These are phyloP conservation scores for Villa cingulata DNA, from an alignment of 2,888 invertebrate genomes.

Conservation along the genomic window DNA sequence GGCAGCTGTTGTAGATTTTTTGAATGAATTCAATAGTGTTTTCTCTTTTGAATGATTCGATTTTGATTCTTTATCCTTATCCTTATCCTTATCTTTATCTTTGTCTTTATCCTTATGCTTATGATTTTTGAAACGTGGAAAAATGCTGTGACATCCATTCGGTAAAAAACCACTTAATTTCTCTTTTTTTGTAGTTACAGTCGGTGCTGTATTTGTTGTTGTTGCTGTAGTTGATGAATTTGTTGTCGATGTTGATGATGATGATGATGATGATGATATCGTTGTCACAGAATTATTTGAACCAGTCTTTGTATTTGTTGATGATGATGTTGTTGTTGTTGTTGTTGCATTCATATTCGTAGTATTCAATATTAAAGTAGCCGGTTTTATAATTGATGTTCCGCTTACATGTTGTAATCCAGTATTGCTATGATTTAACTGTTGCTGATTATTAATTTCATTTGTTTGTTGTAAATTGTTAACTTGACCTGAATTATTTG, in stretches of 20 bases:
- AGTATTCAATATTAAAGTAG: background rate
- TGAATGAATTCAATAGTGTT: constrained; percentile 31
- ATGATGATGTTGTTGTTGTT: constrained; percentile 8
- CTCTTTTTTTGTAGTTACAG: constrained; percentile 29
- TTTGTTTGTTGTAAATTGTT: background rate
- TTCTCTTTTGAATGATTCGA: constrained; percentile 22
- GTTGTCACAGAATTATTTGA: too few relatives aligned
- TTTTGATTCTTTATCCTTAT: constrained; percentile 9
- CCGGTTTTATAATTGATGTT: background rate
- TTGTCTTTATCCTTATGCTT: constrained; percentile 28
- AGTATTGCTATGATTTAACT: background rate
- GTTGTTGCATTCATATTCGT: too few relatives aligned
- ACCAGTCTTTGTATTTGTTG: constrained; percentile 10
- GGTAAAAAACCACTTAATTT: constrained; percentile 35
- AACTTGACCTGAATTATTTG: constrained; percentile 4
- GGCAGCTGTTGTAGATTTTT: constrained; percentile 17
- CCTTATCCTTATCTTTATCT: constrained; percentile 23
- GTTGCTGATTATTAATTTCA: background rate
- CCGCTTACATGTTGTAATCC: background rate
- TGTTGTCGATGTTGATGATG: background rate
- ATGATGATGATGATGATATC: background rate
- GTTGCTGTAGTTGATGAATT: constrained; percentile 10
- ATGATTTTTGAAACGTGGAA: constrained; percentile 34
- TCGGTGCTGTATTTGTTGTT: constrained; percentile 12
- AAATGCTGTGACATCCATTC: constrained; percentile 30